A percentile compares a stretch with the other conserved stretches of the same genome.
Evolutionary conservation across 1,140 invertebrate genomes (phyloP).

Genomic region (Brachionus asplanchnoidis): DNA sequence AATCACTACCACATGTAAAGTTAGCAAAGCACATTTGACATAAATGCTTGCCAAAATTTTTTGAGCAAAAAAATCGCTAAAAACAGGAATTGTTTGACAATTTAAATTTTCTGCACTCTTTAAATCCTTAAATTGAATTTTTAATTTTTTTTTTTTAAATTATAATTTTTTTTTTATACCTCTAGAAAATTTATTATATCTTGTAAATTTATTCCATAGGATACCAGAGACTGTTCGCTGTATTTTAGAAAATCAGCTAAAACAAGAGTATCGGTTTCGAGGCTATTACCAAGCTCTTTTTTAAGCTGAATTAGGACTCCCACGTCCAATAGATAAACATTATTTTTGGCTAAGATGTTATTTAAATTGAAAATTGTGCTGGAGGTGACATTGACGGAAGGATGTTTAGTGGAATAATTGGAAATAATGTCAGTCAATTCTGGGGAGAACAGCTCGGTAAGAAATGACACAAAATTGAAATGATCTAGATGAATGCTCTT

Average conservation of each 20-base stretch:
- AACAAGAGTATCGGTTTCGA: background rate
- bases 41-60: background rate
- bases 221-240: background rate
- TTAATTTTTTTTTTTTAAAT: background rate
- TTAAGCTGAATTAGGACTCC: background rate
- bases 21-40: background rate
- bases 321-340: background rate
- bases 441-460: background rate
- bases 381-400: background rate
- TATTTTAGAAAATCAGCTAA: background rate
- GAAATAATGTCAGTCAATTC: background rate
- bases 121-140: background rate
- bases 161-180: background rate
- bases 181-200: background rate
- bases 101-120: background rate
- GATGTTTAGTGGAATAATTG: background rate
- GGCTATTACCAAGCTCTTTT: background rate
- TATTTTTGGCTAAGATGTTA: background rate
- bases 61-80: background rate
- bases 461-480: background rate
- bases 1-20: background rate
- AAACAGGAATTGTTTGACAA: background rate
- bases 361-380: background rate
- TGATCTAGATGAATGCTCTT: background rate
- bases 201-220: background rate